phyloP scores from a whole-genome alignment of 2,888 invertebrate genomes.

The Ichneumoninae sp. region DNA sequence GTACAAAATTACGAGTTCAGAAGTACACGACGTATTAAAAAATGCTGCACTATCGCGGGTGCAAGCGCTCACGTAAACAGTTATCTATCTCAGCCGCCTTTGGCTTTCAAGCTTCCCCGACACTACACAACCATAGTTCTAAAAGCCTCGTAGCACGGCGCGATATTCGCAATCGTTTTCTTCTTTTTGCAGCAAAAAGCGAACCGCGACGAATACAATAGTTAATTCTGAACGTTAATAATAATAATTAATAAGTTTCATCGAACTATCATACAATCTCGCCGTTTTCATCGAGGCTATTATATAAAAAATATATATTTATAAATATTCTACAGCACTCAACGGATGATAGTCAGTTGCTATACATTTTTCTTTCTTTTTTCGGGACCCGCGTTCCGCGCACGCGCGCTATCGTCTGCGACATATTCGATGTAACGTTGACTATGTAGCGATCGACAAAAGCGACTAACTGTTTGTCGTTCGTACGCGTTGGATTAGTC shows the following conservation, averaged over 20 bases:
- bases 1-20: conserved; percentile 18
- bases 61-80: not conserved
- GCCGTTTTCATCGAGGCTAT: conserved; percentile 20
- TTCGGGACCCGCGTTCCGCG: not conserved
- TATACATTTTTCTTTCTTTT: conserved; percentile 1
- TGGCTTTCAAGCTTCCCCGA: not conserved
- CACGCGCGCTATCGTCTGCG: not conserved
- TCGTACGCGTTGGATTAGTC: not conserved
- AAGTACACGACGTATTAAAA: conserved; percentile 2
- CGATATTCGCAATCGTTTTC: not conserved
- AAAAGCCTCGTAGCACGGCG: conserved; percentile 2
- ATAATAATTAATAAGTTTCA: conserved; percentile 43
- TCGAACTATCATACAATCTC: conserved; percentile 51
- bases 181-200: not conserved
- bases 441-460: conserved; percentile 8
- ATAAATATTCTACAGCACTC: conserved; percentile 61
- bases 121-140: not conserved
- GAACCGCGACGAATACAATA: conserved; percentile 10
- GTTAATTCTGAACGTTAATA: conserved; percentile 13
- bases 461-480: not conserved
- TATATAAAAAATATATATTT: conserved; percentile 65
- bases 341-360: conserved; percentile 23
- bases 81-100: not conserved
- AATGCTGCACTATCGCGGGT: conserved; percentile 26
- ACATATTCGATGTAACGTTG: conserved; percentile 1